Evolutionary conservation across 2,113 vertebrate genomes (phyloP).

Genomic region (Lepisosteus osseus): DNA sequence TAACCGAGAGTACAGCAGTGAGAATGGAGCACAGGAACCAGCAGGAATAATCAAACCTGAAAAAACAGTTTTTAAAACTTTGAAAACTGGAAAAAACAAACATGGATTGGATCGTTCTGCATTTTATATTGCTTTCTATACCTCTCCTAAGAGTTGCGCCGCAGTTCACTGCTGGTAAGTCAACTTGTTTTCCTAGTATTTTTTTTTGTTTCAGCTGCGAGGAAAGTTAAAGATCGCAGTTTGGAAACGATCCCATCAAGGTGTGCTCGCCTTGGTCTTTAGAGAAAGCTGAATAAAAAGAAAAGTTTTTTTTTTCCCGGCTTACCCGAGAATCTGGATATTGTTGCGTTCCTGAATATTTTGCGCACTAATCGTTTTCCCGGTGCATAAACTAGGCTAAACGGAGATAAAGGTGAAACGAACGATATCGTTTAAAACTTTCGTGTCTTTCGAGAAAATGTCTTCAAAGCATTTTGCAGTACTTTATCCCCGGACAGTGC

Average conservation of each 20-base stretch:
- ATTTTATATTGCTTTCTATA: constrained; percentile 17
- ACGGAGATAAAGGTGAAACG: not conserved
- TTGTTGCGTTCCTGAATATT: not conserved
- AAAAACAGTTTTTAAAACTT: constrained; percentile 33
- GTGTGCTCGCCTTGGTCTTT: not conserved
- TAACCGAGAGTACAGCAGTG: constrained; percentile 26
- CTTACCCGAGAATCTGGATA: too few species aligned
- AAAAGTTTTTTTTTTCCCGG: not conserved
- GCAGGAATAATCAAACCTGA: constrained; percentile 36
- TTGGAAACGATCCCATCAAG: constrained; percentile 7
- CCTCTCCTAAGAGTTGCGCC: constrained; percentile 19
- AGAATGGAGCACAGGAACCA: constrained; percentile 36
- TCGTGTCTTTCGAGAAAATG: too few species aligned
- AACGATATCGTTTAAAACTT: too few species aligned
- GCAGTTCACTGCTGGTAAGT: constrained; percentile 41
- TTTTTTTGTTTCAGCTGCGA: not conserved
- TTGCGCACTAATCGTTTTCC: not conserved
- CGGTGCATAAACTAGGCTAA: not conserved
- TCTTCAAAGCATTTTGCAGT: too few species aligned
- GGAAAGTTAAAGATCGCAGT: constrained; percentile 19
- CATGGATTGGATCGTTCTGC: constrained; percentile 34
- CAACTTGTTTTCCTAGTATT: constrained; percentile 13
- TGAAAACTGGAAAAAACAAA: constrained; percentile 28
- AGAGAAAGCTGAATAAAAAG: constrained; percentile 10
- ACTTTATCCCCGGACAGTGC: too few species aligned